A percentile compares a stretch with the other conserved stretches of the same genome.
Conservation (phyloP, 2,113 vertebrate species). For the Oreochromis aureus region DNA sequence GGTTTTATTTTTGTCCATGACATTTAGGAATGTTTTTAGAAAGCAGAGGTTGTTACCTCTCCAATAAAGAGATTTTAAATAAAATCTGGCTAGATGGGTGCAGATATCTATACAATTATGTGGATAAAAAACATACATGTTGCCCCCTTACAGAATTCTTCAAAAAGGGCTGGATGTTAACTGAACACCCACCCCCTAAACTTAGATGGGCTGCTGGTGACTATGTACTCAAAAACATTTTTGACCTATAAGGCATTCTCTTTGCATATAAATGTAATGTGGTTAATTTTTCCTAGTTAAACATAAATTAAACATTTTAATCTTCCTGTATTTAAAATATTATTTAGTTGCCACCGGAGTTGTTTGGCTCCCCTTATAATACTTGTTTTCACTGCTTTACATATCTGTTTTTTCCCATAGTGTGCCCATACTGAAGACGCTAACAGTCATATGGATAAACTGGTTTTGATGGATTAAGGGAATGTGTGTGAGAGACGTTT, state of each 20-base stretch:
- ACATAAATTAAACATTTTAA: neutral
- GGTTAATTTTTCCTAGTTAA: neutral
- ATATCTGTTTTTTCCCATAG: neutral
- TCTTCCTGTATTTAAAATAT: neutral
- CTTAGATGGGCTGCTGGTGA: neutral
- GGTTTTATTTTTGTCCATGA: neutral
- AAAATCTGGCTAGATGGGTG: neutral
- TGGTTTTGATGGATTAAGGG: neutral
- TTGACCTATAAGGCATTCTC: neutral
- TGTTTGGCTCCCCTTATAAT: neutral
- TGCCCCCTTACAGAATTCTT: neutral
- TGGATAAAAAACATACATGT: neutral
- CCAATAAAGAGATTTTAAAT: neutral
- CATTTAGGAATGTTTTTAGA: neutral
- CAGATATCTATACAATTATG: neutral
- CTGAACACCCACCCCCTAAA: rapidly evolving
- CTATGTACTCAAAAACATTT: rapidly evolving
- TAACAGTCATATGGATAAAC: neutral
- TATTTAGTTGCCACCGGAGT: neutral
- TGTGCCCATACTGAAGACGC: neutral
- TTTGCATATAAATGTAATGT: neutral
- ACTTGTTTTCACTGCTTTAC: neutral
- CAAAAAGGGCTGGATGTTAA: neutral
- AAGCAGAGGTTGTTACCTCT: neutral
- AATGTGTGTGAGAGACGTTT: neutral